These are phyloP conservation scores for Phyllotis vaccarum DNA, from an alignment of 2,797 vertebrate species.

Conservation along the genomic window DNA sequence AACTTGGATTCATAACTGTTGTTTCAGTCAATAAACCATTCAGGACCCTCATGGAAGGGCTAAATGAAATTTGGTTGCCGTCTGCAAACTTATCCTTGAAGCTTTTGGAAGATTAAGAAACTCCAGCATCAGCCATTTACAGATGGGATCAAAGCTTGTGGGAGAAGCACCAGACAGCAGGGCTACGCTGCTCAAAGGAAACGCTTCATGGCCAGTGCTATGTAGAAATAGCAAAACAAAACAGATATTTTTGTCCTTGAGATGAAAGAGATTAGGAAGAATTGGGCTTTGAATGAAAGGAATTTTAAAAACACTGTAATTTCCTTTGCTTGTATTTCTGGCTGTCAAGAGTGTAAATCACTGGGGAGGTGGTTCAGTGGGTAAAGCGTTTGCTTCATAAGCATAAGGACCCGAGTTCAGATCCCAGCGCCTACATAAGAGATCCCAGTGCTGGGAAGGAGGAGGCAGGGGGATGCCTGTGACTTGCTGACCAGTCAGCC, in stretches of 20 bases:
- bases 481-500: neutral
- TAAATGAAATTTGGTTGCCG: neutral
- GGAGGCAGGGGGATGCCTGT: too few relatives aligned
- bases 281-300: neutral
- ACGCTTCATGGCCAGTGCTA: neutral
- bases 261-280: conserved; percentile 20
- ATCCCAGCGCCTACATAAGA: neutral
- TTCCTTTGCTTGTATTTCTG: neutral
- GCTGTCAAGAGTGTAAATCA: neutral
- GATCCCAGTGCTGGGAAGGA: neutral
- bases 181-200: neutral
- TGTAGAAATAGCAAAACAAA: neutral
- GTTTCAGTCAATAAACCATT: neutral
- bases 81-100: neutral
- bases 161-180: neutral
- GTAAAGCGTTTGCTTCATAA: neutral
- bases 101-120: neutral
- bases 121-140: neutral
- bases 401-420: neutral
- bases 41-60: neutral
- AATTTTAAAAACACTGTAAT: neutral
- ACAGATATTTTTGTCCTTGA: neutral
- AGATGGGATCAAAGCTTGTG: neutral
- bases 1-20: neutral
- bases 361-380: neutral